These are phyloP conservation scores for Cryptomyrus ogoouensis DNA, from an alignment of 2,113 vertebrate genomes.

Conservation along the genomic window DNA sequence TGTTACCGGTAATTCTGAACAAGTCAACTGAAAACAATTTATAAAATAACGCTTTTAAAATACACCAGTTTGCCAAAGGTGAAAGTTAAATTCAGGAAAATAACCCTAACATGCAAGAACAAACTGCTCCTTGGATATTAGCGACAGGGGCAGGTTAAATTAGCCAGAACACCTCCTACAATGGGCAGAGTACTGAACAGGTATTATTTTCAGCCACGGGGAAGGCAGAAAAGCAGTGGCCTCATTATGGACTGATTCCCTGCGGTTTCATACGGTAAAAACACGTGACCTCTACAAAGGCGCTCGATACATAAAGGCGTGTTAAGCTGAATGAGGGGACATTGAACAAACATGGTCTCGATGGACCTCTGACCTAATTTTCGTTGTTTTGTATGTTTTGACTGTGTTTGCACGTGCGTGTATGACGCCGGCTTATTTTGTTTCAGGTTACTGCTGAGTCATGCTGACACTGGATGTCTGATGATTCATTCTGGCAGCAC, in stretches of 20 bases:
- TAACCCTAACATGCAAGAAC: not conserved
- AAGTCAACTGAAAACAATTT: not conserved
- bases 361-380: slow-evolving; percentile 20
- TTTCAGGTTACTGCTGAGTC: slow-evolving; percentile 29
- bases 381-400: not conserved
- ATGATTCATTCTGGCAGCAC: not conserved
- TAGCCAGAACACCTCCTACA: not conserved
- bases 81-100: not conserved
- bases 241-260: not conserved
- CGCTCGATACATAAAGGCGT: not conserved
- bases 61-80: not conserved
- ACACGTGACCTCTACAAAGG: not conserved
- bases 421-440: slow-evolving; percentile 17
- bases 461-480: slow-evolving; percentile 27
- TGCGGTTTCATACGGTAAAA: not conserved
- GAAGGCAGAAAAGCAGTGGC: not conserved
- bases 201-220: not conserved
- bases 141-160: not conserved
- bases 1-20: not conserved
- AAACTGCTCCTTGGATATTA: not conserved
- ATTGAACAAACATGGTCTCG: slow-evolving; percentile 1
- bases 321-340: not conserved
- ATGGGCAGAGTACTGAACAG: not conserved
- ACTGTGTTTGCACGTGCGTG: not conserved
- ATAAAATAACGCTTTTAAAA: not conserved